These are phyloP conservation scores for Vulpes lagopus DNA, from an alignment of 2,113 vertebrate species.

Conservation along the genomic window DNA sequence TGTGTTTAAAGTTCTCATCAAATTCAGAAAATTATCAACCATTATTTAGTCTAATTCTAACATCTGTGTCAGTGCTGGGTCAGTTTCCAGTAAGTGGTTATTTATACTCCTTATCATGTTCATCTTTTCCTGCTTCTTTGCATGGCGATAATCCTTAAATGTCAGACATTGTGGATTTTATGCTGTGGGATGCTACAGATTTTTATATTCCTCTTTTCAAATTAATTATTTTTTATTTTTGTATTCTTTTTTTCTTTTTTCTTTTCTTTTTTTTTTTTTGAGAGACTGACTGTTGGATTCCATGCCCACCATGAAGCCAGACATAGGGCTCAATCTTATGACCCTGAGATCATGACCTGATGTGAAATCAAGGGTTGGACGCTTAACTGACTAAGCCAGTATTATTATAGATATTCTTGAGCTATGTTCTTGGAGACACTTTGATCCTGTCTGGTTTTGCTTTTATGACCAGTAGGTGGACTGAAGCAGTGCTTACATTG, in stretches of 20 bases:
- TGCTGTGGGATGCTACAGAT: not conserved
- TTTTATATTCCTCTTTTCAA: not conserved
- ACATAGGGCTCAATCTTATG: not conserved
- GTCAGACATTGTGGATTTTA: not conserved
- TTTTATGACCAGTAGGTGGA: not conserved
- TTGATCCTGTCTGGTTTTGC: not conserved
- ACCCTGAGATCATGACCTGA: not conserved
- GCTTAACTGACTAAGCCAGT: not conserved
- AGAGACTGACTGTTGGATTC: not conserved
- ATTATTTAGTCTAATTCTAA: not conserved
- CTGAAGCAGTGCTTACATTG: not conserved
- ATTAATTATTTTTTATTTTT: not conserved
- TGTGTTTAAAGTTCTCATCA: not conserved
- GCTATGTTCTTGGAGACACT: not conserved
- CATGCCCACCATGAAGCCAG: not conserved
- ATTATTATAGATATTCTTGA: not conserved
- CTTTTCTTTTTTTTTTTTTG: accelerated
- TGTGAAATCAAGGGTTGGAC: not conserved
- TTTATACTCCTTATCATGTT: not conserved
- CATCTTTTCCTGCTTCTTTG: not conserved
- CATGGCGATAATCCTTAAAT: not conserved
- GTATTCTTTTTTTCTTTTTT: not conserved
- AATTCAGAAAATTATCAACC: not conserved
- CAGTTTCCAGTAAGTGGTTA: not conserved
- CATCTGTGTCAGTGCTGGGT: not conserved